A percentile compares a stretch with the other conserved stretches of the same genome.
These are phyloP conservation scores for Spicauda simplicius DNA, from an alignment of 2,888 invertebrate genomes.

Conservation along the genomic window DNA sequence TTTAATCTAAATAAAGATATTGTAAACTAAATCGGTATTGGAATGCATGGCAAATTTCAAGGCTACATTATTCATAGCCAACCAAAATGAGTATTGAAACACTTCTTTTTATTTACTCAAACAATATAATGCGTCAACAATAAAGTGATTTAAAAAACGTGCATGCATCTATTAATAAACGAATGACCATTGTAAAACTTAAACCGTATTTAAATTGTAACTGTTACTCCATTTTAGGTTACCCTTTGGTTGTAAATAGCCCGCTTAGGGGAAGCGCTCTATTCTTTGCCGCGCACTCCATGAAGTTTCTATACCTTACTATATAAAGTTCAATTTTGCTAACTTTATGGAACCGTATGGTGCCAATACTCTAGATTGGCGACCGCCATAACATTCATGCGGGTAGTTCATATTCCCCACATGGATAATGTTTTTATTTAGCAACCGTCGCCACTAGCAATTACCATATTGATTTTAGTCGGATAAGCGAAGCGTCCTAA, in stretches of 20 bases:
- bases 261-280: constrained; percentile 59
- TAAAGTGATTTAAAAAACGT: constrained; percentile 20
- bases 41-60: constrained; percentile 4
- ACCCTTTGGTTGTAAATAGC: constrained; percentile 72
- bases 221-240: constrained; percentile 63
- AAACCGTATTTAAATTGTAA: constrained; percentile 42
- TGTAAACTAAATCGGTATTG: neutral
- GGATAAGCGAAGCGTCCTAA: constrained; percentile 52
- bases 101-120: constrained; percentile 8
- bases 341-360: neutral
- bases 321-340: constrained; percentile 10
- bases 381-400: constrained; percentile 75
- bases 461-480: constrained; percentile 72
- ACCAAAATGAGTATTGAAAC: neutral
- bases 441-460: constrained; percentile 61
- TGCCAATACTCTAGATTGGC: constrained; percentile 64
- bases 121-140: constrained; percentile 9
- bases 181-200: constrained; percentile 40
- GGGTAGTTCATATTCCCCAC: constrained; percentile 65
- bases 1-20: neutral
- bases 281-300: neutral
- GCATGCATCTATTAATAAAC: constrained; percentile 37
- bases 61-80: constrained; percentile 9
- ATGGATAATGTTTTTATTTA: constrained; percentile 47
- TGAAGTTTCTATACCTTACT: constrained; percentile 37